Base-by-base conservation (phyloP, 2,113 vertebrate species). In the Peromyscus polionotus region DNA sequence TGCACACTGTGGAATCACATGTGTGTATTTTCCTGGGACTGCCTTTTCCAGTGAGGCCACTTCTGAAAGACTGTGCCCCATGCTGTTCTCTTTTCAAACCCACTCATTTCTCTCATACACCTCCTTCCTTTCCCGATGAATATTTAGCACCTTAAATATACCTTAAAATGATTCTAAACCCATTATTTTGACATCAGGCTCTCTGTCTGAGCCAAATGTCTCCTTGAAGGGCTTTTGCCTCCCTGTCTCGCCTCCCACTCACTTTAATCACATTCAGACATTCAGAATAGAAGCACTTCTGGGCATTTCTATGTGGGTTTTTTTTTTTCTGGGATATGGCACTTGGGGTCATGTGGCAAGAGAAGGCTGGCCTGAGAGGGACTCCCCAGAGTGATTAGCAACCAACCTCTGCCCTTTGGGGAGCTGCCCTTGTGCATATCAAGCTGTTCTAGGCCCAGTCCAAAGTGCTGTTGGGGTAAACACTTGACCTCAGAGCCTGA, bases 101-200 rank as follows among this genome's bases (percentile, higher is more conserved):
- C 68, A 22, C 48, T 92, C 54, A 7, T n/a, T 70, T 77, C 67
- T 36, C 84, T 93, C 81, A 45, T 59, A 79, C 36, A n/a, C 63
- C 31, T 83, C 77, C 45, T 86, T 54, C 39, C 39, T 87, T 93
- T 94, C 61, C 59, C 1, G 0, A 39, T 68, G 88, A 92, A 94
- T 93, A 73, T 65, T 91, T 93, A 94, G 87, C 76, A 86, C 36
- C 76, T 89, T 89, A 73, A 70, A 80, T 17, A 17, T 42, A 57
- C 81, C 59, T 94, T 88, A 48, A 90, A 81, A 88, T 48, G 61
- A 92, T 65, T 90, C 36, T 83, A 48, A 76, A 91, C 79, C 70
- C 48, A 75, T 61, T 88, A 59, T 88, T 91, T 92, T 84, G 63
- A 63, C 45, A 79, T 92, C 68, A 61, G 68, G n/a, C 63, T 77